Conservation (phyloP, 2,888 invertebrate species). For the Lepeophtheirus nordmannii region DNA sequence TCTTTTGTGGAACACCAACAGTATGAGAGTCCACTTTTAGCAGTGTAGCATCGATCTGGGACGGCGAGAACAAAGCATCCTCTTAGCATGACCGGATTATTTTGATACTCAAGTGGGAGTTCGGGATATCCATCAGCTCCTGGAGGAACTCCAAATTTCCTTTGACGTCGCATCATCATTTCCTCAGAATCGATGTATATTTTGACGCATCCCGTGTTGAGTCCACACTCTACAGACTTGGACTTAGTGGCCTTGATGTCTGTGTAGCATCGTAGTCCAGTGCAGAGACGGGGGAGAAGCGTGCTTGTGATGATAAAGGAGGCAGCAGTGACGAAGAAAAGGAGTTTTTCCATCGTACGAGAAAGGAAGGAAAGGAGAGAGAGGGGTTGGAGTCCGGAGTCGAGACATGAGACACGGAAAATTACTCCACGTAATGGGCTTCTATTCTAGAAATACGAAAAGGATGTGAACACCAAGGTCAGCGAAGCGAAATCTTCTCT, state of each 20-base stretch:
- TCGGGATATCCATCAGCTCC: slow-evolving; percentile 3
- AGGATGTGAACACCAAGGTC: too few species aligned
- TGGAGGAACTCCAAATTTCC: background rate
- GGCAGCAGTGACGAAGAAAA: background rate
- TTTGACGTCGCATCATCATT: slow-evolving; percentile 18
- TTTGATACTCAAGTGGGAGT: slow-evolving; percentile 8
- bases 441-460: too few species aligned
- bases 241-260: slow-evolving; percentile 21
- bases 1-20: slow-evolving; percentile 24
- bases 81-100: slow-evolving; percentile 16
- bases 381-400: background rate
- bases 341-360: background rate
- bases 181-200: slow-evolving; percentile 24
- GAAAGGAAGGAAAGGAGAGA: slow-evolving; percentile 5
- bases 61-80: slow-evolving; percentile 24
- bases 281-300: background rate
- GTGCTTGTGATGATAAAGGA: too few species aligned
- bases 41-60: slow-evolving; percentile 20
- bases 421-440: too few species aligned
- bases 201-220: slow-evolving; percentile 24
- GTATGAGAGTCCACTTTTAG: slow-evolving; percentile 22
- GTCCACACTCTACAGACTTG: slow-evolving; percentile 22
- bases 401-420: background rate
- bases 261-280: slow-evolving; percentile 21
- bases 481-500: too few species aligned